Conservation (phyloP, 1,140 invertebrate genomes). For the Drosophila subpulchrella region DNA sequence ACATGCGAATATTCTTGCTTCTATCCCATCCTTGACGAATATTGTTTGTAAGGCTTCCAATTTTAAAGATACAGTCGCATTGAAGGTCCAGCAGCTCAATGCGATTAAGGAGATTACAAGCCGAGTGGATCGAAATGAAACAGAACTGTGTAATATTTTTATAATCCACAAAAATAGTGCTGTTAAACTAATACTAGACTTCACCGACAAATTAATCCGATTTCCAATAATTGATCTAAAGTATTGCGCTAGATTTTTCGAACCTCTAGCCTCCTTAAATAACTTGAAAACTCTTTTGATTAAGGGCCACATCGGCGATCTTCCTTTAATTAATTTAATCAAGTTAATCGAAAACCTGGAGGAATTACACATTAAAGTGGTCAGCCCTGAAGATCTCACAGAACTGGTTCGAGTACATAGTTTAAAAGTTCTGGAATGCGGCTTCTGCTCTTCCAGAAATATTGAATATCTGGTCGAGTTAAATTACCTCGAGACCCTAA, state of each 20-base stretch:
- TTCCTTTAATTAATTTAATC: not conserved
- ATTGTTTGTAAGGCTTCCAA: not conserved
- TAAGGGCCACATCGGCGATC: not conserved
- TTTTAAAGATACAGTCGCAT: not conserved
- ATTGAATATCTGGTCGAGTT: not conserved
- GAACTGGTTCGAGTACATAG: not conserved
- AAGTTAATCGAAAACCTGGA: not conserved
- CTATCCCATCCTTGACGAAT: not conserved
- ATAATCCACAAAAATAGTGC: too few relatives aligned
- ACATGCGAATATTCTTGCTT: not conserved
- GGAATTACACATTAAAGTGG: not conserved
- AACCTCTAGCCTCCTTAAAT: not conserved
- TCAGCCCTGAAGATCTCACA: slow-evolving; percentile 1
- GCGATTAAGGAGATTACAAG: too few relatives aligned
- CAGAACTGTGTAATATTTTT: too few relatives aligned
- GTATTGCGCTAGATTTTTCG: too few relatives aligned
- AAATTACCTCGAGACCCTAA: not conserved
- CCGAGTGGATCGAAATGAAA: too few relatives aligned
- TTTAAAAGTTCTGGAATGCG: not conserved
- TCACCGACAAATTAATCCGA: too few relatives aligned
- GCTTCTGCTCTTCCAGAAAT: slow-evolving; percentile 7
- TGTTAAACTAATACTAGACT: too few relatives aligned
- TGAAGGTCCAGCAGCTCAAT: not conserved
- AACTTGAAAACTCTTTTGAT: slow-evolving; percentile 1
- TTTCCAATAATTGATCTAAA: too few relatives aligned